phyloP scores from a whole-genome alignment of 2,113 vertebrate species.

The Dasyornis broadbenti region DNA sequence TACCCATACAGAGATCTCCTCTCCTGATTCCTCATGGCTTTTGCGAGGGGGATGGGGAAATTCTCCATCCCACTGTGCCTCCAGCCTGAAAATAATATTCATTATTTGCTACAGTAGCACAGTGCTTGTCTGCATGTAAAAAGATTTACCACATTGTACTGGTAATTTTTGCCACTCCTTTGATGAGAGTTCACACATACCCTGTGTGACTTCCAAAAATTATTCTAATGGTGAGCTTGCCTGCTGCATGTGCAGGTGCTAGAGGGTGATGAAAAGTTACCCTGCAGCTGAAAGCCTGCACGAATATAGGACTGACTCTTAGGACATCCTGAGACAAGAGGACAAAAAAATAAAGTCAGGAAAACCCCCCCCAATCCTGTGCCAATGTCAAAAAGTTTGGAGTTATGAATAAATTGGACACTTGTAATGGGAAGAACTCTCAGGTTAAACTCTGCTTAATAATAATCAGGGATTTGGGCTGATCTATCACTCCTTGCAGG shows the following conservation, averaged over 20 bases:
- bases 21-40: background rate
- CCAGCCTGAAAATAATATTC: background rate
- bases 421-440: background rate
- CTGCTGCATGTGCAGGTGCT: background rate
- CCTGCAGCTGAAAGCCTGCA: background rate
- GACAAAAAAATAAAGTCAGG: background rate
- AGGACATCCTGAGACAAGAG: background rate
- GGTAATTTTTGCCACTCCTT: background rate
- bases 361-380: fast-evolving
- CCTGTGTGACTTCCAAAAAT: background rate
- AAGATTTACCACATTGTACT: background rate
- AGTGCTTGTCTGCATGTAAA: background rate
- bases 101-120: background rate
- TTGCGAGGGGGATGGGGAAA: fast-evolving
- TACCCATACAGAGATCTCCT: background rate
- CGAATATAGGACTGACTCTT: background rate
- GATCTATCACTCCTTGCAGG: background rate
- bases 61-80: background rate
- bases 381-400: background rate
- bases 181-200: fast-evolving
- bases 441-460: background rate
- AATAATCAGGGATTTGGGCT: background rate
- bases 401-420: background rate
- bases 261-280: background rate
- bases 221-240: background rate